Percentiles rank a stretch among this genome's conserved stretches.
Conservation (phyloP, 2,797 vertebrate genomes). For the Vespertilio murinus region DNA sequence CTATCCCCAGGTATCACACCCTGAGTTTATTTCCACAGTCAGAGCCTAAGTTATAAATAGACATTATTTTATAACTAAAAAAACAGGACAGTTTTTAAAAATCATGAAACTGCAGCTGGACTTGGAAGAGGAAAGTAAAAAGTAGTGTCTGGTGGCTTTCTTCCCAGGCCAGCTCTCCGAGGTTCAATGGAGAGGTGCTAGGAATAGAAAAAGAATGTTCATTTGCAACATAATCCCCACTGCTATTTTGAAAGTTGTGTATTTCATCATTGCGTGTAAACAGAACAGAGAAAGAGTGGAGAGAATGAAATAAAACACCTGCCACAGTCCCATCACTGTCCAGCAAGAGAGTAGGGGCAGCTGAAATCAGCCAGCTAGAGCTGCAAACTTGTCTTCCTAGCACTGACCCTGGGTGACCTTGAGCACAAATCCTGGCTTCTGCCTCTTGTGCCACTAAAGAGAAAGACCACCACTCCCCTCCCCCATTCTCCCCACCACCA, state of each 20-base stretch:
- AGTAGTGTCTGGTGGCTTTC: background rate
- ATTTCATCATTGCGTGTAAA: background rate
- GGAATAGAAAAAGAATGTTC: background rate
- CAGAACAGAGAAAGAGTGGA: background rate
- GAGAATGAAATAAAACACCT: background rate
- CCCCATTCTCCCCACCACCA: no score
- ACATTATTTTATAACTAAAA: conserved; percentile 22
- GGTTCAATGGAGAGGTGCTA: background rate
- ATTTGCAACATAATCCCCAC: background rate
- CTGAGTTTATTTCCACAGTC: background rate
- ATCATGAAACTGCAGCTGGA: background rate
- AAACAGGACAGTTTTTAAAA: background rate
- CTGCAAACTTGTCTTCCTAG: background rate
- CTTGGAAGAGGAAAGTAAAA: background rate
- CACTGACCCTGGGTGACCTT: background rate
- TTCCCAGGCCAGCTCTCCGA: background rate
- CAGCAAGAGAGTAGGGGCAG: background rate
- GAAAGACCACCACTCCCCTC: no score
- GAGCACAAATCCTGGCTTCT: background rate
- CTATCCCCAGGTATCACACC: background rate
- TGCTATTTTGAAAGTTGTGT: background rate
- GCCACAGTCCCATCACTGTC: no score
- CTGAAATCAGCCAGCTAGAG: background rate
- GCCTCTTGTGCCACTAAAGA: background rate
- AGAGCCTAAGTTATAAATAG: background rate